phyloP scores from a whole-genome alignment of 2,888 invertebrate genomes.

The Thysanoteuthis rhombus region DNA sequence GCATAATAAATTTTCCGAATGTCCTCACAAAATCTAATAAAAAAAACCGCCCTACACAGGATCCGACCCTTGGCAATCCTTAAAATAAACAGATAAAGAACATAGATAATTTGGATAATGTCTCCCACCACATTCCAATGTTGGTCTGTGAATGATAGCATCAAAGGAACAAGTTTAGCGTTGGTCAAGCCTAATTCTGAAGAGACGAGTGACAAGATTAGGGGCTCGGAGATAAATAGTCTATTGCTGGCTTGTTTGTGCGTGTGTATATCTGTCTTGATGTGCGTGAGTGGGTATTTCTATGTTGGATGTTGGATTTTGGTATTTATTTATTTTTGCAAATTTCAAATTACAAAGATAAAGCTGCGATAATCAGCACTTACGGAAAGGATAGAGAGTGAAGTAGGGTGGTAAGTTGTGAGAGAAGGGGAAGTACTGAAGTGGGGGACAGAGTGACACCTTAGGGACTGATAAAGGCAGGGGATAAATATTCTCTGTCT shows the following conservation, averaged over 20 bases:
- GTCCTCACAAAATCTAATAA: background rate
- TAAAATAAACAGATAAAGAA: background rate
- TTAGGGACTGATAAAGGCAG: too few species aligned
- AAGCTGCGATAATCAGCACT: background rate
- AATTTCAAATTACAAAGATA: background rate
- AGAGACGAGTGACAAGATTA: background rate
- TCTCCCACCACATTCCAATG: background rate
- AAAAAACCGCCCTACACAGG: background rate
- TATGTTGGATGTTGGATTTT: background rate
- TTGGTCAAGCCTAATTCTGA: background rate
- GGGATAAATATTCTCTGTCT: too few species aligned
- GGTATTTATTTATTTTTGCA: background rate
- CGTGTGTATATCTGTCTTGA: too few species aligned
- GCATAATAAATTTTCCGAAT: background rate
- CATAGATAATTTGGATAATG: background rate
- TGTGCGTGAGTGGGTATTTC: too few species aligned
- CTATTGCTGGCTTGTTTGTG: too few species aligned
- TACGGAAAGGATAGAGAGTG: too few species aligned
- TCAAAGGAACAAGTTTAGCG: background rate
- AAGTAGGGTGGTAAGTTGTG: too few species aligned
- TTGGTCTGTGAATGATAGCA: background rate
- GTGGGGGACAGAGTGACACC: too few species aligned
- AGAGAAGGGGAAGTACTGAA: too few species aligned
- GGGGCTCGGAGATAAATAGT: background rate
- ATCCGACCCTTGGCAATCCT: background rate